phyloP scores from a whole-genome alignment of 2,888 invertebrate genomes.

The Oasisia sp. region DNA sequence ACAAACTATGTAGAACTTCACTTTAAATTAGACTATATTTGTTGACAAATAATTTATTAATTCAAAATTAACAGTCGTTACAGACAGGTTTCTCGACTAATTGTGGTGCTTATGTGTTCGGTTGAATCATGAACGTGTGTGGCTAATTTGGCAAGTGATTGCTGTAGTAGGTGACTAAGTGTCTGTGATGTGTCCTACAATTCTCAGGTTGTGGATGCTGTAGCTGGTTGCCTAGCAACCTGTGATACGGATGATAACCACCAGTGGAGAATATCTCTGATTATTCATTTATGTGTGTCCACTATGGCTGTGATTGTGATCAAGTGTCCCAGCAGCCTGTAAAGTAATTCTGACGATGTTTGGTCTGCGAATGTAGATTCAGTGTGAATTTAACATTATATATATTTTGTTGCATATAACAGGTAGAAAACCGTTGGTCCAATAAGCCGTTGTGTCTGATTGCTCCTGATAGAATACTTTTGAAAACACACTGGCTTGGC shows the following conservation, averaged over 20 bases:
- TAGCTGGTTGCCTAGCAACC: not conserved
- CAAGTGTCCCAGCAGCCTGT: not conserved
- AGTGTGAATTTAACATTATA: not conserved
- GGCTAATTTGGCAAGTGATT: not conserved
- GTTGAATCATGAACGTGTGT: not conserved
- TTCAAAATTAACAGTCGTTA: not conserved
- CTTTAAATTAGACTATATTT: not conserved
- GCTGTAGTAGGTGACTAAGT: not conserved
- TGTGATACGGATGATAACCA: not conserved
- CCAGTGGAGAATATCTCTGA: not conserved
- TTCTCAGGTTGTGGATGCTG: not conserved
- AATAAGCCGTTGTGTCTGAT: not conserved
- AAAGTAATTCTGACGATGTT: not conserved
- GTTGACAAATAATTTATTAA: not conserved
- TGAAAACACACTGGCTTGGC: not conserved
- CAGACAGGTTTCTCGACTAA: not conserved
- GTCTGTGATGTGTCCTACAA: not conserved
- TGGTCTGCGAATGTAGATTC: not conserved
- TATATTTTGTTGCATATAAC: not conserved
- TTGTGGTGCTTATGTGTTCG: not conserved
- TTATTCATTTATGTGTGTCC: constrained; percentile 17
- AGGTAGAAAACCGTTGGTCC: not conserved
- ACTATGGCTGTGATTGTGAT: not conserved
- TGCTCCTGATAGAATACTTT: not conserved
- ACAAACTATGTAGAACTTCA: too few relatives aligned